phyloP scores from a whole-genome alignment of 1,140 invertebrate genomes.

The Lerema accius region DNA sequence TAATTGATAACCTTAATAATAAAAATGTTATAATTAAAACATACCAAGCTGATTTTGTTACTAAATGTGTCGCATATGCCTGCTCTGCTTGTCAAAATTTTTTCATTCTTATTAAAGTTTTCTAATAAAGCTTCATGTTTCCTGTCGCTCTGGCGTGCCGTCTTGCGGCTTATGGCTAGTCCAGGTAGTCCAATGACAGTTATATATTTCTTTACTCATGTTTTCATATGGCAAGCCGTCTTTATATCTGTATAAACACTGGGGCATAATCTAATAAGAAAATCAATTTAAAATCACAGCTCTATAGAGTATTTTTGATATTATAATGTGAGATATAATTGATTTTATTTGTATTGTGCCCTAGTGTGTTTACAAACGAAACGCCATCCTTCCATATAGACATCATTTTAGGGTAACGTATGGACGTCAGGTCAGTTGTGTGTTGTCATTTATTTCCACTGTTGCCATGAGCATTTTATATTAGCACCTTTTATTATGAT shows the following conservation, averaged over 20 bases:
- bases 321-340: no score
- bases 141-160: constrained; percentile 47
- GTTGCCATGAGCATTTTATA: constrained; percentile 38
- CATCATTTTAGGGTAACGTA: constrained; percentile 27
- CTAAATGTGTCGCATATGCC: constrained; percentile 16
- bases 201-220: constrained; percentile 33
- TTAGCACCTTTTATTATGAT: constrained; percentile 40
- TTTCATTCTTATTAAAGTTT: not conserved
- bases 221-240: not conserved
- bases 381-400: constrained; percentile 15
- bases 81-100: constrained; percentile 25
- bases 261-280: no score
- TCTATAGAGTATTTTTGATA: no score
- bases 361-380: not conserved
- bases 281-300: no score
- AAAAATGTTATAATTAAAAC: no score
- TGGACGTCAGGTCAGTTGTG: constrained; percentile 37
- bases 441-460: constrained; percentile 43
- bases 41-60: no score
- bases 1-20: no score
- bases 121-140: constrained; percentile 35
- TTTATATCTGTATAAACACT: no score
- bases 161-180: constrained; percentile 48
- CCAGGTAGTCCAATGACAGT: constrained; percentile 24
- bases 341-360: no score